phyloP scores from a whole-genome alignment of 92 coral and sea anemone genomes.

The Pocillopora grandis region DNA sequence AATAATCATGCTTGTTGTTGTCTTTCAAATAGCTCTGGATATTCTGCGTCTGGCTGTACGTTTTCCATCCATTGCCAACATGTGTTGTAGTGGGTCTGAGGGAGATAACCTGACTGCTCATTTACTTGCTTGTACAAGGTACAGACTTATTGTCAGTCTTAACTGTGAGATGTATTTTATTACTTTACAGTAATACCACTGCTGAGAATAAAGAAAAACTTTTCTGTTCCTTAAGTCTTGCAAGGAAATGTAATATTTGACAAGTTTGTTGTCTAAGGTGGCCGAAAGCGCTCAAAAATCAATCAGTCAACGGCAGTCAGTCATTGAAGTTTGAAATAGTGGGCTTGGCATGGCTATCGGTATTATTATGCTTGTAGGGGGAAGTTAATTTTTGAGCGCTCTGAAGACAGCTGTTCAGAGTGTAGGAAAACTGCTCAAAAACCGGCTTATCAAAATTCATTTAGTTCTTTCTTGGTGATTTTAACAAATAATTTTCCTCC shows the following conservation, averaged over 20 bases:
- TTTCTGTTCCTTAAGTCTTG: too few relatives aligned
- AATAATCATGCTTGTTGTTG: neutral
- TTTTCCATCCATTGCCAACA: conserved; percentile 54
- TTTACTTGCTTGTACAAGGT: conserved; percentile 71
- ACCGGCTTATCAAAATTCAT: neutral
- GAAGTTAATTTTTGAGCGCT: too few relatives aligned
- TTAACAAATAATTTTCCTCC: neutral
- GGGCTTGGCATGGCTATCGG: too few relatives aligned
- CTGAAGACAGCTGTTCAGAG: too few relatives aligned
- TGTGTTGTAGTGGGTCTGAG: conserved; percentile 57
- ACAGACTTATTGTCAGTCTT: neutral
- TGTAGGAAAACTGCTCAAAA: too few relatives aligned
- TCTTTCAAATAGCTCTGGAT: conserved; percentile 67
- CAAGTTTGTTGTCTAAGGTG: too few relatives aligned
- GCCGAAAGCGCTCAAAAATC: too few relatives aligned
- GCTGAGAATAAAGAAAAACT: neutral
- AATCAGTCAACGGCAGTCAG: too few relatives aligned
- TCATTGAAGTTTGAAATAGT: too few relatives aligned
- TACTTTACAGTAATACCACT: neutral
- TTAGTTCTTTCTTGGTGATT: neutral
- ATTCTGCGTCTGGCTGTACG: conserved; percentile 78
- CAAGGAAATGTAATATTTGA: too few relatives aligned
- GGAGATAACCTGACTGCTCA: conserved; percentile 66
- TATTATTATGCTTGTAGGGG: too few relatives aligned
- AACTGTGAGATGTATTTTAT: neutral